A percentile compares a stretch with the other conserved stretches of the same genome.
These are phyloP conservation scores for Lampropteryx suffumata DNA, from an alignment of 2,888 invertebrate species.

Conservation along the genomic window DNA sequence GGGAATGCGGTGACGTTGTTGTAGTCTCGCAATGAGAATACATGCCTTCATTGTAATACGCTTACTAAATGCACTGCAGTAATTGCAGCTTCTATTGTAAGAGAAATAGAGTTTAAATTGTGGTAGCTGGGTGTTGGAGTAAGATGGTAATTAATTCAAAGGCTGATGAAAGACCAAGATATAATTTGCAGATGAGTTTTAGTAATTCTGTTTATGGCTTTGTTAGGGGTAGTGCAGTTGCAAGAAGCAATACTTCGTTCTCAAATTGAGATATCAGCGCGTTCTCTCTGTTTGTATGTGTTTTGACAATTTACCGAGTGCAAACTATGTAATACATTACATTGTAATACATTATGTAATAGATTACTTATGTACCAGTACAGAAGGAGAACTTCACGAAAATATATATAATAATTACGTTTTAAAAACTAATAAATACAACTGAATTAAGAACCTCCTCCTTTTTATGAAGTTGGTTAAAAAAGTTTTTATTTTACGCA, in stretches of 20 bases:
- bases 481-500: no score
- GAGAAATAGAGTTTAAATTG: slow-evolving; percentile 10
- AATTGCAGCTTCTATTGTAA: not conserved
- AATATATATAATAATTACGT: no score
- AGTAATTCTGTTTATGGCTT: slow-evolving; percentile 14
- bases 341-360: no score
- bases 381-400: no score
- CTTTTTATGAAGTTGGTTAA: no score
- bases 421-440: no score
- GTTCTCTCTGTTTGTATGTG: no score
- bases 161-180: slow-evolving; percentile 22
- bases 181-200: slow-evolving; percentile 24
- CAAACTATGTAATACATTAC: no score
- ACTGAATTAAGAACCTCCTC: no score
- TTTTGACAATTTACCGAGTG: no score
- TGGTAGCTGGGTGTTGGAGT: not conserved
- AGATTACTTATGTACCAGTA: no score
- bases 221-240: not conserved
- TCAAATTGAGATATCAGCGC: no score
- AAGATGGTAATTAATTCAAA: slow-evolving; percentile 13
- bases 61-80: not conserved
- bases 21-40: slow-evolving; percentile 6
- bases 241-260: not conserved
- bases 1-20: slow-evolving; percentile 2
- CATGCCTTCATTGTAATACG: slow-evolving; percentile 13